Evolutionary conservation across 2,113 vertebrate genomes (phyloP).

Genomic region (Otus sunia): DNA sequence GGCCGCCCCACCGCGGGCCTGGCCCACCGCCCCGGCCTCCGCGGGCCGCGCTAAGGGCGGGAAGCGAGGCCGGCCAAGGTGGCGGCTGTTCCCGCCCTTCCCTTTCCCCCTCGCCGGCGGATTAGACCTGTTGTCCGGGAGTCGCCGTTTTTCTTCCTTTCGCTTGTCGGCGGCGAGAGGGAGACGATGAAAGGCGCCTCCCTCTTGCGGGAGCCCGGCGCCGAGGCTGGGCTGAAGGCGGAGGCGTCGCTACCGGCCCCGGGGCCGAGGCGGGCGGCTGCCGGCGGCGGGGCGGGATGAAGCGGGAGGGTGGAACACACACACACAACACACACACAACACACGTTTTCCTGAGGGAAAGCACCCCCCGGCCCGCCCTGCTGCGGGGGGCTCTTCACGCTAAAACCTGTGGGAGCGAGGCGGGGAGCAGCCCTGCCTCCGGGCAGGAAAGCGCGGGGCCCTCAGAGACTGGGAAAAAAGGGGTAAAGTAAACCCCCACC

Average conservation of each 20-base stretch:
- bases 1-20: not conserved
- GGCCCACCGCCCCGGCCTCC: not conserved
- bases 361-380: not conserved
- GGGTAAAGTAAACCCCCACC: no score
- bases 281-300: not conserved
- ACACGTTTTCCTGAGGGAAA: not conserved
- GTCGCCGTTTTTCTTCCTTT: not conserved
- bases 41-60: no score
- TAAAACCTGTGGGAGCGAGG: not conserved
- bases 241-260: not conserved
- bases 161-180: not conserved
- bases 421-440: not conserved
- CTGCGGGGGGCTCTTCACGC: not conserved
- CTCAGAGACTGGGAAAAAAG: not conserved
- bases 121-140: not conserved
- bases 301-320: not conserved
- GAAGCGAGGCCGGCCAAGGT: no score
- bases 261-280: not conserved
- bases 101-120: not conserved
- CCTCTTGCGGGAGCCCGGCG: not conserved
- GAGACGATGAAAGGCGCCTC: no score
- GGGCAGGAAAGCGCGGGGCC: not conserved
- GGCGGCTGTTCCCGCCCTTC: not conserved
- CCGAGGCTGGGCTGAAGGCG: not conserved
- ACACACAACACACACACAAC: no score